A percentile compares a stretch with the other conserved stretches of the same genome.
phyloP scores from a whole-genome alignment of 2,113 vertebrate genomes.

The Grallaria varia region DNA sequence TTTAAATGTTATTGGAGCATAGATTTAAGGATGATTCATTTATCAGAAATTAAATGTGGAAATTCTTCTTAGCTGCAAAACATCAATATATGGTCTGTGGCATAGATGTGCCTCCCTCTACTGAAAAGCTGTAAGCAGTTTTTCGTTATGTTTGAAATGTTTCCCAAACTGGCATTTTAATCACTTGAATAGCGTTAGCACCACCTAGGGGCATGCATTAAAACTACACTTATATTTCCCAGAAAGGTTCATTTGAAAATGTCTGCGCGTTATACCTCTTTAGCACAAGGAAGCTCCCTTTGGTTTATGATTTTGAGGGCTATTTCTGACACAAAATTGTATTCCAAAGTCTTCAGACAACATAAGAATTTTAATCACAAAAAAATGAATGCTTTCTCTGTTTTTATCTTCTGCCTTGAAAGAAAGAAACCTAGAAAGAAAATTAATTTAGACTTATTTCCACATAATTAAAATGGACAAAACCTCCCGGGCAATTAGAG shows the following conservation, averaged over 20 bases:
- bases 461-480: background rate
- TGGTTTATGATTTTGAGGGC: background rate
- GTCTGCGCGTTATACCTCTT: background rate
- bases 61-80: background rate
- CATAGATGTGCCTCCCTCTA: background rate
- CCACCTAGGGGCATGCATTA: slow-evolving; percentile 31
- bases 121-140: background rate
- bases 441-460: background rate
- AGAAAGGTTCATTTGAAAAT: no score
- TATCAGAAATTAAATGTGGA: background rate
- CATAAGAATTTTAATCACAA: background rate
- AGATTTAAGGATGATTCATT: background rate
- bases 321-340: background rate
- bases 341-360: background rate
- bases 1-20: background rate
- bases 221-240: background rate
- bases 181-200: slow-evolving; percentile 17
- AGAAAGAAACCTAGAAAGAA: background rate
- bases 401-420: background rate
- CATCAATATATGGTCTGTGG: background rate
- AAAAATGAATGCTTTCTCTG: background rate
- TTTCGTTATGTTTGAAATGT: background rate
- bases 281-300: background rate
- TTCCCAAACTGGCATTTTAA: background rate
- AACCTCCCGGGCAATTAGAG: background rate